phyloP scores from a whole-genome alignment of 2,797 vertebrate genomes.

The Scolopax rusticola region DNA sequence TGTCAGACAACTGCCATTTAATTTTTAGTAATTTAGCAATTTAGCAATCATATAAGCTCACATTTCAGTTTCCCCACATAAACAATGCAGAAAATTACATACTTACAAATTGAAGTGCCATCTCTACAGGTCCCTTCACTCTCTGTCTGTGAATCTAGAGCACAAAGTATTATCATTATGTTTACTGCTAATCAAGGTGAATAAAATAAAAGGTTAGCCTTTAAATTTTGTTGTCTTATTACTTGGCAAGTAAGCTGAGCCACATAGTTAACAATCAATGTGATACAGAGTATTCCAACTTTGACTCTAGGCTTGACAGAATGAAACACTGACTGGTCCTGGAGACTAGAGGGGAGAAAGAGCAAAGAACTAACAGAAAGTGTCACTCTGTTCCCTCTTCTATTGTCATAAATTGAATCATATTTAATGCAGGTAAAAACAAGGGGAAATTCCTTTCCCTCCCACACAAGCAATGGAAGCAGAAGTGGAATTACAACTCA shows the following conservation, averaged over 20 bases:
- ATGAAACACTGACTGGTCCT: neutral
- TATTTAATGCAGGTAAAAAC: neutral
- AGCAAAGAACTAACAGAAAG: neutral
- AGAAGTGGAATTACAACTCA: neutral
- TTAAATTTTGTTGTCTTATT: neutral
- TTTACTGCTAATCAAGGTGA: neutral
- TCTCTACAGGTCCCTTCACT: no score
- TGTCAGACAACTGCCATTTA: neutral
- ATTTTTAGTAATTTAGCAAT: neutral
- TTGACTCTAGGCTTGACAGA: neutral
- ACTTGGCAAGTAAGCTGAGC: neutral
- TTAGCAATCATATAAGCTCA: neutral
- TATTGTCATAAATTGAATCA: neutral
- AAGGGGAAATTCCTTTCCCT: neutral
- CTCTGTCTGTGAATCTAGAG: no score
- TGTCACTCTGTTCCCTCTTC: neutral
- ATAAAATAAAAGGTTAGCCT: neutral
- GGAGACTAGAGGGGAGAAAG: neutral
- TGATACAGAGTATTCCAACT: neutral
- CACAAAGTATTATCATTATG: neutral
- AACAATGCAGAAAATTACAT: neutral
- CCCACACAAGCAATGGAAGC: neutral
- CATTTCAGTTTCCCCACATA: neutral
- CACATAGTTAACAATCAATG: neutral
- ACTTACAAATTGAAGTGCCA: neutral